Conservation (phyloP, 1,140 invertebrate species). For the Drosophila funebris region DNA sequence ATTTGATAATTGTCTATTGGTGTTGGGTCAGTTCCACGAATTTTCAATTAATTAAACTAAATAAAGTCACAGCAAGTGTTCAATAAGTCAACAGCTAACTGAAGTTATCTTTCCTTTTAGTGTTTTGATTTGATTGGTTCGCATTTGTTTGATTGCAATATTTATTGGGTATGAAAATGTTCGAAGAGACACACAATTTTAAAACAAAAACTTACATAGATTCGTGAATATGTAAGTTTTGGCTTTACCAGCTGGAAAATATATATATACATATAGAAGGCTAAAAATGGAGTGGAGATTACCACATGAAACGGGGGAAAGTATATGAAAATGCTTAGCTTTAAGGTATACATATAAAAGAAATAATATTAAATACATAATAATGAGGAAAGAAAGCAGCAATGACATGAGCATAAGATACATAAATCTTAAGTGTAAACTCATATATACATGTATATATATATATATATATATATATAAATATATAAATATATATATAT, state of each 20-base stretch:
- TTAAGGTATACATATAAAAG: constrained; percentile 59
- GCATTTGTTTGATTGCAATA: background rate
- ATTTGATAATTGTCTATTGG: constrained; percentile 2
- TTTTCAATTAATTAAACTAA: constrained; percentile 49
- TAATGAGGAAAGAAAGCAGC: constrained; percentile 47
- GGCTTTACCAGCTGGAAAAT: constrained; percentile 29
- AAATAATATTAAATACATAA: constrained; percentile 32
- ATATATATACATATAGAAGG: constrained; percentile 14
- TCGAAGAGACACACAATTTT: constrained; percentile 11
- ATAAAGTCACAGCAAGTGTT: constrained; percentile 75
- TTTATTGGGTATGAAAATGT: constrained; percentile 9
- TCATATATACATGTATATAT: constrained; percentile 66
- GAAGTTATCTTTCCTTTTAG: constrained; percentile 1
- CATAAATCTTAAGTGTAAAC: constrained; percentile 63
- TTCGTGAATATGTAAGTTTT: constrained; percentile 12
- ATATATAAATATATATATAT: constrained; percentile 27
- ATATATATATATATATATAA: constrained; percentile 23
- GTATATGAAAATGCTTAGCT: constrained; percentile 56
- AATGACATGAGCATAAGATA: constrained; percentile 63
- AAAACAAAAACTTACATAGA: background rate
- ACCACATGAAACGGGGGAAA: constrained; percentile 13
- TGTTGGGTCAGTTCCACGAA: background rate
- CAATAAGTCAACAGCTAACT: constrained; percentile 38
- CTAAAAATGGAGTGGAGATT: constrained; percentile 10
- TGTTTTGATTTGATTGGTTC: background rate